Percentiles rank a stretch among this genome's conserved stretches.
Conservation (phyloP, 2,113 vertebrate genomes). For the Saccopteryx bilineata region DNA sequence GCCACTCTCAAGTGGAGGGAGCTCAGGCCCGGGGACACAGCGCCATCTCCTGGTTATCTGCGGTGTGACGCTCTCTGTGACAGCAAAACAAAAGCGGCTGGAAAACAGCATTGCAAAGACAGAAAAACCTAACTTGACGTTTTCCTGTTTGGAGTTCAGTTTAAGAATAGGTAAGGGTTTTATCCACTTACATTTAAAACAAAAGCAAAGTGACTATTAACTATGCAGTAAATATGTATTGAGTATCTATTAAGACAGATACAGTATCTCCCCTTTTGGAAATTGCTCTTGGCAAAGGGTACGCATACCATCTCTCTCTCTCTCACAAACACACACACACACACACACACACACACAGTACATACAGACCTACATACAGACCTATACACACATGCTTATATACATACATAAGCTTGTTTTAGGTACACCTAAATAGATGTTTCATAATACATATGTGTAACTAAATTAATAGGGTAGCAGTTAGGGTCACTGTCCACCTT, state of each 20-base stretch:
- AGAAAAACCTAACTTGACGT: neutral
- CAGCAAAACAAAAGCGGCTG: rapidly evolving
- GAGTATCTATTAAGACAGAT: neutral
- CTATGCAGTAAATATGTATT: neutral
- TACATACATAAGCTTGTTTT: rapidly evolving
- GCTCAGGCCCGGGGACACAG: neutral
- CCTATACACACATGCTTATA: too few relatives aligned
- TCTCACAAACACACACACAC: neutral
- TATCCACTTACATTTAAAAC: neutral
- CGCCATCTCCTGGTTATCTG: neutral
- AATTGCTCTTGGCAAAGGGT: neutral
- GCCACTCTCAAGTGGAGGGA: rapidly evolving
- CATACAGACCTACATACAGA: neutral
- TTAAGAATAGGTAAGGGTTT: neutral
- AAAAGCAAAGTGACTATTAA: neutral
- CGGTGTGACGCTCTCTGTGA: neutral
- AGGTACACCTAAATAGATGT: neutral
- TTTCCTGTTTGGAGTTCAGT: neutral
- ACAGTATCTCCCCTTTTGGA: neutral
- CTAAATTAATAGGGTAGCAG: neutral
- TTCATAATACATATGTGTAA: neutral
- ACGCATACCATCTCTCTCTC: neutral
- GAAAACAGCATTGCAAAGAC: rapidly evolving
- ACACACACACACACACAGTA: too few relatives aligned
- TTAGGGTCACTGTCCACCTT: rapidly evolving